phyloP scores from a whole-genome alignment of 1,140 invertebrate species.

The Habropoda laboriosa region DNA sequence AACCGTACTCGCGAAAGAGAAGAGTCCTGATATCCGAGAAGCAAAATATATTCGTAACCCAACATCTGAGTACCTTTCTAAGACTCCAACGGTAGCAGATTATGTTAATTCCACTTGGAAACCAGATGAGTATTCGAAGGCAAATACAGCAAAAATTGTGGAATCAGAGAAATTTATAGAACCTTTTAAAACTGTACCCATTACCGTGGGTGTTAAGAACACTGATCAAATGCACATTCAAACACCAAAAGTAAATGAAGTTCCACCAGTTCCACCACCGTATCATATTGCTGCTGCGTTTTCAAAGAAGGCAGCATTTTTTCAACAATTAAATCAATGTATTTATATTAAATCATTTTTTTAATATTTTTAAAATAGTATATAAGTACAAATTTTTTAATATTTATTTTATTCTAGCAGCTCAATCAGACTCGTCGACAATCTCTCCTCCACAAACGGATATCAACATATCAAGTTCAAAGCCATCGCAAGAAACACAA shows the following conservation, averaged over 20 bases:
- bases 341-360: slow-evolving; percentile 28
- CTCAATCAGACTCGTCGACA: slow-evolving; percentile 17
- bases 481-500: slow-evolving; percentile 32
- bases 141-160: slow-evolving; percentile 78
- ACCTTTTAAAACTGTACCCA: slow-evolving; percentile 67
- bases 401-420: slow-evolving; percentile 20
- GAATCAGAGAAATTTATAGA: slow-evolving; percentile 78
- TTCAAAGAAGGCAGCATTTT: slow-evolving; percentile 85
- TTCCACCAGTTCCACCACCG: slow-evolving; percentile 83
- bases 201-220: slow-evolving; percentile 54
- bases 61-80: slow-evolving; percentile 72
- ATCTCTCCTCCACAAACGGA: slow-evolving; percentile 27
- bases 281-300: slow-evolving; percentile 87
- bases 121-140: slow-evolving; percentile 78
- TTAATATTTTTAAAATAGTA: not conserved
- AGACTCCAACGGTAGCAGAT: slow-evolving; percentile 75
- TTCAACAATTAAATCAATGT: slow-evolving; percentile 77
- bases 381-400: not conserved
- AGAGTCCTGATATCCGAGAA: slow-evolving; percentile 77
- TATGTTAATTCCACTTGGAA: slow-evolving; percentile 79
- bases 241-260: slow-evolving; percentile 64
- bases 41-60: slow-evolving; percentile 79
- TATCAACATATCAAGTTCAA: slow-evolving; percentile 25
- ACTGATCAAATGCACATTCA: slow-evolving; percentile 43
- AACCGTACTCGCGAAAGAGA: slow-evolving; percentile 76